Percentiles rank a stretch among this genome's conserved stretches.
phyloP scores from a whole-genome alignment of 2,113 vertebrate genomes.

The Rhegmatorhina hoffmannsi region DNA sequence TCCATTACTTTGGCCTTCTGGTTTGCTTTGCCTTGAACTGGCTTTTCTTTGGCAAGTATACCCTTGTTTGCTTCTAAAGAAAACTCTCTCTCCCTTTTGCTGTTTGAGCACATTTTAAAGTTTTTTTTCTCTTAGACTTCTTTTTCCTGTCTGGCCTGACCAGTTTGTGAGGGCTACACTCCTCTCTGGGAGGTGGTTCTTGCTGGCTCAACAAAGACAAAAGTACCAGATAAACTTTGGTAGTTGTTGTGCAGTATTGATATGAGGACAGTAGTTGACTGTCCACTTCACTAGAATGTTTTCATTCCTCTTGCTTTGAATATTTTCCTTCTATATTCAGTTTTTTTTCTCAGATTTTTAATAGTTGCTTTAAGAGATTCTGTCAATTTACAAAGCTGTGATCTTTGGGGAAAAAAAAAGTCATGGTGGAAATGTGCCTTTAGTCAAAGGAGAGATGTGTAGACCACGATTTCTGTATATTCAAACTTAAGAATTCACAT shows the following conservation, averaged over 20 bases:
- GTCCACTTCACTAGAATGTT: neutral
- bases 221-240: neutral
- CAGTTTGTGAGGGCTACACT: neutral
- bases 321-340: neutral
- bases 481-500: neutral
- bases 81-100: constrained; percentile 1
- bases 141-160: neutral
- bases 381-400: neutral
- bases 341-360: neutral
- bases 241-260: neutral
- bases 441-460: neutral
- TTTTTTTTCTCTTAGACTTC: neutral
- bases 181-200: neutral
- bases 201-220: neutral
- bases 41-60: constrained; percentile 35
- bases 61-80: neutral
- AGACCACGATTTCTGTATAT: neutral
- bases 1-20: neutral
- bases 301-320: neutral
- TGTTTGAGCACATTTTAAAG: neutral
- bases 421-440: neutral
- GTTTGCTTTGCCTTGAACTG: neutral
- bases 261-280: neutral
- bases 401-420: neutral
- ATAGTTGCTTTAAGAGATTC: neutral